Percentiles rank a stretch among this genome's conserved stretches.
These are phyloP conservation scores for Vicugna pacos DNA, from an alignment of 2,113 vertebrate species.

Conservation along the genomic window DNA sequence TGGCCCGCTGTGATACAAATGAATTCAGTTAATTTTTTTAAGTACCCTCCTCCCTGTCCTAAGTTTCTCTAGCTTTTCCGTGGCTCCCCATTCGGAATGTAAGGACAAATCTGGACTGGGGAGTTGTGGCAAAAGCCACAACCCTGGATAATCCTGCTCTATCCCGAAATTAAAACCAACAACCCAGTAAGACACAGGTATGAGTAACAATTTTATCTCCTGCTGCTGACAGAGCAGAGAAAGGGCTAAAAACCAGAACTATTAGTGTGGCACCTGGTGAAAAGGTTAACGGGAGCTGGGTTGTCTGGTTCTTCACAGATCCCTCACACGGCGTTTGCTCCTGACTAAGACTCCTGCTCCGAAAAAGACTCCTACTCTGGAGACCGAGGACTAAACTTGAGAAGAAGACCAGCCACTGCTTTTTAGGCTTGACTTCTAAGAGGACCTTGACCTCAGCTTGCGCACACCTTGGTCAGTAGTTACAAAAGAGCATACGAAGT, in stretches of 20 bases:
- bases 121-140: slow-evolving; percentile 27
- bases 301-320: slow-evolving; percentile 59
- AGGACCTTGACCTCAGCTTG: slow-evolving; percentile 65
- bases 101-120: background rate
- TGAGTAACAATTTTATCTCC: slow-evolving; percentile 51
- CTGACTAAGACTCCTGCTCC: slow-evolving; percentile 63
- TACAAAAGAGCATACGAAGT: slow-evolving; percentile 83
- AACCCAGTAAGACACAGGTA: slow-evolving; percentile 77
- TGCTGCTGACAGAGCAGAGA: slow-evolving; percentile 83
- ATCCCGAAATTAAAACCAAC: slow-evolving; percentile 37
- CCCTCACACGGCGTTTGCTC: slow-evolving; percentile 35
- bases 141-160: background rate
- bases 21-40: background rate
- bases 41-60: background rate
- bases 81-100: background rate
- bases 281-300: slow-evolving; percentile 56
- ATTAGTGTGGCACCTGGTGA: slow-evolving; percentile 72
- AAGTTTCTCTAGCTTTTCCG: background rate
- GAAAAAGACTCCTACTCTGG: slow-evolving; percentile 70
- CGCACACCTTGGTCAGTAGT: slow-evolving; percentile 70
- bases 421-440: slow-evolving; percentile 38
- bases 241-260: slow-evolving; percentile 83
- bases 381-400: slow-evolving; percentile 64
- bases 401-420: slow-evolving; percentile 62
- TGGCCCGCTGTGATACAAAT: background rate